Percentiles rank a stretch among this genome's conserved stretches.
These are phyloP conservation scores for Xyrichtys novacula DNA, from an alignment of 2,797 vertebrate species.

Conservation along the genomic window DNA sequence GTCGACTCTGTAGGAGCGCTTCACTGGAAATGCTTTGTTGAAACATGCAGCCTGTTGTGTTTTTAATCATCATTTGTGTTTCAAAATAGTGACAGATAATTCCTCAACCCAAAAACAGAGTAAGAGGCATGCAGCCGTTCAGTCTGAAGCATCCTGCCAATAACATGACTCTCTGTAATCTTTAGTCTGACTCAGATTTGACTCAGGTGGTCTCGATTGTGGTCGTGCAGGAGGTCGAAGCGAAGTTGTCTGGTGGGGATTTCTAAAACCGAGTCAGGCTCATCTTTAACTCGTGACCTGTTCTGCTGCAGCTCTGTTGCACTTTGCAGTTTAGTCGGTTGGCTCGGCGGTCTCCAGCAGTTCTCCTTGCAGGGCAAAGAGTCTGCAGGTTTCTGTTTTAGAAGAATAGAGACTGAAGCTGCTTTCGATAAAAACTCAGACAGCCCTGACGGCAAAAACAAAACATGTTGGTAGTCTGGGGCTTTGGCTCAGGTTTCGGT, in stretches of 20 bases:
- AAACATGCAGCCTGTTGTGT: neutral
- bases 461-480: neutral
- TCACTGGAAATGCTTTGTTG: neutral
- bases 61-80: constrained; percentile 17
- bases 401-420: constrained; percentile 1
- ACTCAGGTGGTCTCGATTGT: constrained; percentile 50
- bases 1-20: neutral
- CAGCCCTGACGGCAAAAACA: constrained; percentile 5
- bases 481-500: neutral
- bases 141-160: constrained; percentile 53
- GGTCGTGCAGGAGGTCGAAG: constrained; percentile 21
- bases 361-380: neutral
- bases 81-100: constrained; percentile 31
- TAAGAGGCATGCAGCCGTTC: constrained; percentile 40
- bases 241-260: constrained; percentile 5
- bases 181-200: constrained; percentile 56
- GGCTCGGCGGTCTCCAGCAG: constrained; percentile 31
- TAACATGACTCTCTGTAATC: constrained; percentile 49
- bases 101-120: constrained; percentile 35
- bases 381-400: constrained; percentile 26
- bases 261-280: constrained; percentile 17
- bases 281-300: constrained; percentile 32
- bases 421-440: neutral
- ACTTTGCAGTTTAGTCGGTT: constrained; percentile 33
- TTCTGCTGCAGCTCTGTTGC: constrained; percentile 34